These are phyloP conservation scores for Heloderma charlesbogerti DNA, from an alignment of 2,113 vertebrate species.

Conservation along the genomic window DNA sequence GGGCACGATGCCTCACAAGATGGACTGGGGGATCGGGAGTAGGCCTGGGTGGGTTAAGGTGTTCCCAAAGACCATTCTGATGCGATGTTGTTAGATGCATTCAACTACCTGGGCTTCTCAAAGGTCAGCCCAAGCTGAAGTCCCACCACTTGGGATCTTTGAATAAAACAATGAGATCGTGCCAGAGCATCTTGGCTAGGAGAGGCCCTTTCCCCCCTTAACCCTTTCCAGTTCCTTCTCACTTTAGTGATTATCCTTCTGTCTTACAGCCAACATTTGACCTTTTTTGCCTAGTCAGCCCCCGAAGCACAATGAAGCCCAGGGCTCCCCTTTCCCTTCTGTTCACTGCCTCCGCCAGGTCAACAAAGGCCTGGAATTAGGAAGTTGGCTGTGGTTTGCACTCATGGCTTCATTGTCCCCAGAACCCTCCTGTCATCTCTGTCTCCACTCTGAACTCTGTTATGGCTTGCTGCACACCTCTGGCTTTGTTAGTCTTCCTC, in stretches of 20 bases:
- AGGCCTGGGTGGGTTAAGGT: no score
- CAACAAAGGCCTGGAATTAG: not conserved
- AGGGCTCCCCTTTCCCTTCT: no score
- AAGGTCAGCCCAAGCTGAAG: not conserved
- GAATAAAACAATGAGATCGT: not conserved
- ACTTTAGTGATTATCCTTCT: not conserved
- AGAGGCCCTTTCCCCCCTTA: not conserved
- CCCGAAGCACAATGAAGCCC: not conserved
- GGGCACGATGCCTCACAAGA: not conserved
- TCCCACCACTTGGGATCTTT: not conserved
- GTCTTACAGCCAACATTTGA: not conserved
- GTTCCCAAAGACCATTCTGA: not conserved
- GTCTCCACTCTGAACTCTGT: not conserved
- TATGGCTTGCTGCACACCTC: not conserved
- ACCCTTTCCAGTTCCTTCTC: not conserved
- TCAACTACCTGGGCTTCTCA: not conserved
- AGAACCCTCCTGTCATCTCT: not conserved
- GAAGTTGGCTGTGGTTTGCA: not conserved
- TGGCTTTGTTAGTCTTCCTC: conserved; percentile 13
- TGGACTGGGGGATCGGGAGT: no score
- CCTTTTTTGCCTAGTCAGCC: not conserved
- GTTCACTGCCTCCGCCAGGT: not conserved
- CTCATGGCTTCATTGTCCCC: not conserved
- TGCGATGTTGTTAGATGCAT: not conserved
- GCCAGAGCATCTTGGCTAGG: not conserved